A percentile compares a stretch with the other conserved stretches of the same genome.
Conservation (phyloP, 2,888 invertebrate genomes). For the Crepidodera aurea region DNA sequence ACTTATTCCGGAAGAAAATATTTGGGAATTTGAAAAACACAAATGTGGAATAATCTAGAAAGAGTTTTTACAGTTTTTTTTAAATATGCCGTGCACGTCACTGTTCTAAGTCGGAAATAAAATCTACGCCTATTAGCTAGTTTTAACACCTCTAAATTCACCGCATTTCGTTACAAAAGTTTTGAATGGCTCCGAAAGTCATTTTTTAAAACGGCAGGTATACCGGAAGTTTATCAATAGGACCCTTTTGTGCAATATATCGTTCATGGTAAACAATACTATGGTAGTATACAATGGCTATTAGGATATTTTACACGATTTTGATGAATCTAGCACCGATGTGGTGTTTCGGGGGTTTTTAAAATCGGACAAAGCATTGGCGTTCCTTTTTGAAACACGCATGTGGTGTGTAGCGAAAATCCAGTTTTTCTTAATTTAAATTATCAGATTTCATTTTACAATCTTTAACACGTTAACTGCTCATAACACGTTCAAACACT, state of each 20-base stretch:
- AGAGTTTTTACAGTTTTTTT: no score
- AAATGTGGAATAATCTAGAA: no score
- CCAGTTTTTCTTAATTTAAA: no score
- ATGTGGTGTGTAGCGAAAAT: no score
- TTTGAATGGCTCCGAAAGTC: conserved; percentile 35
- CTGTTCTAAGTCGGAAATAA: conserved; percentile 20
- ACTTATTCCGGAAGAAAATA: no score
- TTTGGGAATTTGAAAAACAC: no score
- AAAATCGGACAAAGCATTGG: conserved; percentile 3
- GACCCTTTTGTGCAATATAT: conserved; percentile 40
- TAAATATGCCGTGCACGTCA: not conserved
- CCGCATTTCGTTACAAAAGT: conserved; percentile 27
- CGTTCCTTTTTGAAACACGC: no score
- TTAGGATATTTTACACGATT: conserved; percentile 39
- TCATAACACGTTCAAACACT: no score
- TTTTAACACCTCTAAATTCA: conserved; percentile 33
- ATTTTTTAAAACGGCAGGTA: conserved; percentile 40
- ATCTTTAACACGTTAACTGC: no score
- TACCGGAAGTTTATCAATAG: conserved; percentile 43
- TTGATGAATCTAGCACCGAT: conserved; percentile 35
- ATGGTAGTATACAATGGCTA: conserved; percentile 36
- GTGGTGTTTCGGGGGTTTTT: conserved; percentile 16
- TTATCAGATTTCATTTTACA: no score
- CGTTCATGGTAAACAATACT: conserved; percentile 39
- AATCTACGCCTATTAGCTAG: conserved; percentile 12